A percentile compares a stretch with the other conserved stretches of the same genome.
These are phyloP conservation scores for Mesocricetus auratus DNA, from an alignment of 2,113 vertebrate species.

Conservation along the genomic window DNA sequence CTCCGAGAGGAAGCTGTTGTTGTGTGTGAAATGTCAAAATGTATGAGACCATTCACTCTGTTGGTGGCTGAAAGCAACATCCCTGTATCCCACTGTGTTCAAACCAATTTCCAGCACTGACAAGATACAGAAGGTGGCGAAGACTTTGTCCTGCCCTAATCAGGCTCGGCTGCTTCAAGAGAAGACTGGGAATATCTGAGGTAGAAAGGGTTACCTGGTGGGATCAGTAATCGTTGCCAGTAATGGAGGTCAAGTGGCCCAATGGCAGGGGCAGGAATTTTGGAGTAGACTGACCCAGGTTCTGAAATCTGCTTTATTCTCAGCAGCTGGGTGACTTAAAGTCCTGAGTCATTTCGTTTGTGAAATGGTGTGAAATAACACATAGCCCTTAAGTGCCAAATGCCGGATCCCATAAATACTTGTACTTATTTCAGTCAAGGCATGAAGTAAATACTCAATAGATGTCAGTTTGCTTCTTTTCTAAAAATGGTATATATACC, in stretches of 20 bases:
- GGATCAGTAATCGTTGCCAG: neutral
- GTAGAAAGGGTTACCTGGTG: neutral
- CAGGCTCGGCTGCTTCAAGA: neutral
- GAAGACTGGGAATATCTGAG: neutral
- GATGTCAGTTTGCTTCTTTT: neutral
- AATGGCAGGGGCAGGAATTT: no score
- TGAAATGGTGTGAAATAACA: neutral
- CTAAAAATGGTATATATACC: neutral
- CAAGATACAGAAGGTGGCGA: neutral
- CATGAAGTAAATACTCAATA: neutral
- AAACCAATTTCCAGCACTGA: neutral
- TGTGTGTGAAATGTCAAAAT: constrained; percentile 53
- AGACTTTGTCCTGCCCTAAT: neutral
- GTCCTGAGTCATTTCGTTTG: neutral
- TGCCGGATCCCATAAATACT: neutral
- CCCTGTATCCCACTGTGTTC: neutral
- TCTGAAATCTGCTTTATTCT: neutral
- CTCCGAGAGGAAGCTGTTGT: constrained; percentile 39
- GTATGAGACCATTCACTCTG: constrained; percentile 31
- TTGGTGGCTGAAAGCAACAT: neutral
- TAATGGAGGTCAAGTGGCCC: no score
- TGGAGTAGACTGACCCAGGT: neutral
- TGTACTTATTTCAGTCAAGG: neutral
- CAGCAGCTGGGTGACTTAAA: neutral
- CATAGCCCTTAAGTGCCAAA: neutral